Conservation (phyloP, 2,888 invertebrate species). For the Icerya purchasi region DNA sequence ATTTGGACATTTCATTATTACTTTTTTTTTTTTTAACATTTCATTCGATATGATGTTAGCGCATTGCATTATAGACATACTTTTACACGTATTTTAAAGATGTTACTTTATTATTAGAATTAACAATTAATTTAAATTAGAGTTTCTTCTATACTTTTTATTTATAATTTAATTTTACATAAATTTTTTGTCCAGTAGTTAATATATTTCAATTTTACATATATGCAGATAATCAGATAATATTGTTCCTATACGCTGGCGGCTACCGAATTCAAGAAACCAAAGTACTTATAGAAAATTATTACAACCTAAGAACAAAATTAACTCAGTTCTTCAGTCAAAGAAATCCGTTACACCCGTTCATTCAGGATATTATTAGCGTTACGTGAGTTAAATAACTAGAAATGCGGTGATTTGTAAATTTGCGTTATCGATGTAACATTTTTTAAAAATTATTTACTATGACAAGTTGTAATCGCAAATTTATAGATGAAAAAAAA, state of each 20-base stretch:
- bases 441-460: no score
- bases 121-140: no score
- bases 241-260: conserved; percentile 19
- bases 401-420: no score
- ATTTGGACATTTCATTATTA: no score
- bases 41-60: no score
- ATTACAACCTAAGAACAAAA: conserved; percentile 18
- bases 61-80: no score
- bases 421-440: no score
- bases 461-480: no score
- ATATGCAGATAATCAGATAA: conserved; percentile 17
- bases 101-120: no score
- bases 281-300: conserved; percentile 18
- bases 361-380: conserved; percentile 14
- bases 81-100: no score
- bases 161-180: background rate
- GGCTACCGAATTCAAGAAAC: conserved; percentile 17
- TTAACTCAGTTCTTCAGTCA: conserved; percentile 17
- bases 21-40: no score
- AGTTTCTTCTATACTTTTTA: background rate
- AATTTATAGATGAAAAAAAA: no score
- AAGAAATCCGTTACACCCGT: conserved; percentile 15
- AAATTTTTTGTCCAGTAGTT: background rate
- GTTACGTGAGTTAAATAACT: conserved; percentile 17
- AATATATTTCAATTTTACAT: background rate